Evolutionary conservation across 2,797 vertebrate species (phyloP).

Genomic region (Crocidura indochinensis): DNA sequence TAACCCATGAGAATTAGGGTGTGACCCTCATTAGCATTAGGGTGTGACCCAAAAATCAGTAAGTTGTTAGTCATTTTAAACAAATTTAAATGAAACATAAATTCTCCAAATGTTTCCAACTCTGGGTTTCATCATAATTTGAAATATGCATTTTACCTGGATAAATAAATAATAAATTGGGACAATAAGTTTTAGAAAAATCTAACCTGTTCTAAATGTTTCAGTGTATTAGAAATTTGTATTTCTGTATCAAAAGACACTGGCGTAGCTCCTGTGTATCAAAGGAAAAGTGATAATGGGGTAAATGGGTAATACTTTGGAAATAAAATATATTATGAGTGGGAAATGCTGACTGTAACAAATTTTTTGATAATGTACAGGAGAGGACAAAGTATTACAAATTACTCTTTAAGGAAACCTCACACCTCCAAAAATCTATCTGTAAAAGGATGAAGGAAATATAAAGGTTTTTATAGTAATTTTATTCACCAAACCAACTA

Average conservation of each 20-base stretch:
- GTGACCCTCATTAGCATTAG: no score
- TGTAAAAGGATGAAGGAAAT: neutral
- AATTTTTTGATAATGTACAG: neutral
- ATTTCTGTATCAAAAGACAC: slow-evolving; percentile 27
- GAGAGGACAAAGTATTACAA: neutral
- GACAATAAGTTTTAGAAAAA: slow-evolving; percentile 50
- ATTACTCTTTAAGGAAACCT: neutral
- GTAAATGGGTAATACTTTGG: slow-evolving; percentile 23
- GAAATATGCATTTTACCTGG: neutral
- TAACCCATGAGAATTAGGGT: no score
- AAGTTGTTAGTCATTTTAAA: neutral
- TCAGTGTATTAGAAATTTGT: slow-evolving; percentile 18
- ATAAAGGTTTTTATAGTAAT: slow-evolving; percentile 7
- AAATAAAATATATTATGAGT: slow-evolving; percentile 33
- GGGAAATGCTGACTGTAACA: neutral
- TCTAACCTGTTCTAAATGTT: neutral
- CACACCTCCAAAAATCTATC: neutral
- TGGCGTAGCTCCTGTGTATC: slow-evolving; percentile 5
- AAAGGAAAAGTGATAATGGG: slow-evolving; percentile 44
- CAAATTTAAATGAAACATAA: no score
- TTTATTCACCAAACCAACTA: slow-evolving; percentile 20
- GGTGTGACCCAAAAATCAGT: no score
- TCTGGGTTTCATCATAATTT: neutral
- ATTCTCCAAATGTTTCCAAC: neutral
- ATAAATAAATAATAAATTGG: slow-evolving; percentile 52